Percentiles rank a stretch among this genome's conserved stretches.
Conservation (phyloP, 2,888 invertebrate species). For the Caenorhabditis sinica region DNA sequence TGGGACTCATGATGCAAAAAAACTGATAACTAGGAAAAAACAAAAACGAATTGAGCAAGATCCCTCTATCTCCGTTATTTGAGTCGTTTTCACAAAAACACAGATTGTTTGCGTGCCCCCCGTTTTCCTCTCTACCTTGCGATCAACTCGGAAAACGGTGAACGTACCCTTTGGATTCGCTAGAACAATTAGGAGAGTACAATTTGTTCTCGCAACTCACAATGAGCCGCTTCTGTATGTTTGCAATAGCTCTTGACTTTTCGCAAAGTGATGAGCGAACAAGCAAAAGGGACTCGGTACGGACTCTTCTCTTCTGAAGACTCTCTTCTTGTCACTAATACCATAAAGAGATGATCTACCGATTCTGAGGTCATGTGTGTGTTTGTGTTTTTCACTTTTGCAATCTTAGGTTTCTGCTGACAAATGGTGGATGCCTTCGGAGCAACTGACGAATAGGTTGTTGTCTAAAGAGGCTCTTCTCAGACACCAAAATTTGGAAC, state of each 20-base stretch:
- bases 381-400: slow-evolving; percentile 12
- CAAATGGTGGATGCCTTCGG: background rate
- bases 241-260: slow-evolving; percentile 67
- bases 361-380: slow-evolving; percentile 4
- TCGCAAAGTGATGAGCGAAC: slow-evolving; percentile 62
- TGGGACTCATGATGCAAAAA: slow-evolving; percentile 50
- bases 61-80: slow-evolving; percentile 31
- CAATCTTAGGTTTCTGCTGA: background rate
- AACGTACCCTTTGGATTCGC: slow-evolving; percentile 55
- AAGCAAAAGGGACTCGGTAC: slow-evolving; percentile 45
- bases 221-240: slow-evolving; percentile 56
- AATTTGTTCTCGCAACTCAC: slow-evolving; percentile 65
- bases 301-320: slow-evolving; percentile 13
- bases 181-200: slow-evolving; percentile 66
- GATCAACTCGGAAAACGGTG: slow-evolving; percentile 24
- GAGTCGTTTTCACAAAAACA: slow-evolving; percentile 58
- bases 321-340: slow-evolving; percentile 52
- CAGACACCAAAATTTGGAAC: background rate
- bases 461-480: background rate
- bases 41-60: slow-evolving; percentile 11
- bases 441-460: background rate
- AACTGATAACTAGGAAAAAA: slow-evolving; percentile 37
- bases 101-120: slow-evolving; percentile 52
- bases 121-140: background rate
- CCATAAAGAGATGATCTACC: slow-evolving; percentile 42